Evolutionary conservation across 1,140 invertebrate species (phyloP).

Genomic region (Brachionus angularis): DNA sequence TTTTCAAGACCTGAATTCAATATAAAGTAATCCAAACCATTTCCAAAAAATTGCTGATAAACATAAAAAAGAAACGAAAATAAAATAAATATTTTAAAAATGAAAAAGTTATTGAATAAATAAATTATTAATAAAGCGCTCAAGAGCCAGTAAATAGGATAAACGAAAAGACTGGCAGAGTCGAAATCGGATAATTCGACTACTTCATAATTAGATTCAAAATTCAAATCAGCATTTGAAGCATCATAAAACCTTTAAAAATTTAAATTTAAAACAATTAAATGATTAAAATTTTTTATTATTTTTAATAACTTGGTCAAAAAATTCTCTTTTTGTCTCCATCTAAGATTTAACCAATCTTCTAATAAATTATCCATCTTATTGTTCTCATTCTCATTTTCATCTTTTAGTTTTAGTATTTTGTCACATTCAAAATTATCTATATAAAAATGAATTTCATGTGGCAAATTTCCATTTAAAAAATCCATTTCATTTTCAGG

Average conservation of each 20-base stretch:
- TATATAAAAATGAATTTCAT: constrained; percentile 30
- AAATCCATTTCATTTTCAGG: constrained; percentile 21
- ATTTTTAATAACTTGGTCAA: constrained; percentile 20
- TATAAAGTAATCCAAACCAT: constrained; percentile 14
- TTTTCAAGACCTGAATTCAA: no score
- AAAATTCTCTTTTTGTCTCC: constrained; percentile 30
- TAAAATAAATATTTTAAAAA: neutral
- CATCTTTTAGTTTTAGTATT: neutral
- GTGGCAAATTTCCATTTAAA: constrained; percentile 12
- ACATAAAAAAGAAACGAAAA: neutral
- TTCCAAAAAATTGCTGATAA: constrained; percentile 25
- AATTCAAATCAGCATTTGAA: neutral
- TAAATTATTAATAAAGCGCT: neutral
- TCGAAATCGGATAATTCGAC: neutral
- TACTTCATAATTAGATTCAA: neutral
- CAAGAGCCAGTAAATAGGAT: neutral
- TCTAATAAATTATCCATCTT: neutral
- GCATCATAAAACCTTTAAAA: no score
- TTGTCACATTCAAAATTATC: constrained; percentile 8
- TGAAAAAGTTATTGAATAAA: neutral
- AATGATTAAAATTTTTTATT: neutral
- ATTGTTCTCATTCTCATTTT: constrained; percentile 8
- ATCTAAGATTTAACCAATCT: constrained; percentile 22
- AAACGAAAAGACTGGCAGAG: neutral
- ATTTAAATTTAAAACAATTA: no score